phyloP scores from a whole-genome alignment of 1,140 invertebrate genomes.

The Diplogasteroides magnus region DNA sequence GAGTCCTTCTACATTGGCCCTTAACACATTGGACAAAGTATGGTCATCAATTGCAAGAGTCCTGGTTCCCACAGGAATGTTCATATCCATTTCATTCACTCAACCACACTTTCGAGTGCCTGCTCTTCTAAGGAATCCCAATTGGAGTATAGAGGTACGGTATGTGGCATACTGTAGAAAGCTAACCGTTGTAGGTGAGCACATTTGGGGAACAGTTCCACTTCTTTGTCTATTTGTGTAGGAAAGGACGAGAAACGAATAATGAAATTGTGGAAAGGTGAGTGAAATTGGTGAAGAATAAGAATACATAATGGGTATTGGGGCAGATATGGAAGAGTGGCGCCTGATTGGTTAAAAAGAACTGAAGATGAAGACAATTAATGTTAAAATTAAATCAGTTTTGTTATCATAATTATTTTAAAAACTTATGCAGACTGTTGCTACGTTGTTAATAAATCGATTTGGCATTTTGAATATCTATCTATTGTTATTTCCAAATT shows the following conservation, averaged over 20 bases:
- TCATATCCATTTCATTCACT: conserved; percentile 61
- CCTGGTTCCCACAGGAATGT: conserved; percentile 55
- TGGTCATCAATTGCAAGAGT: conserved; percentile 54
- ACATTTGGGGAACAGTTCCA: conserved; percentile 46
- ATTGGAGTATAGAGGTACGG: conserved; percentile 49
- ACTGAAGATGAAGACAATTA: no score
- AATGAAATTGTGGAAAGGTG: conserved; percentile 1
- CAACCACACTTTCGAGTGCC: conserved; percentile 61
- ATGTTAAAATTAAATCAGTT: no score
- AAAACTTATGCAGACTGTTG: no score
- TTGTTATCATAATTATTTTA: no score
- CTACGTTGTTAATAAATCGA: no score
- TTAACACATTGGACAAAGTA: conserved; percentile 51
- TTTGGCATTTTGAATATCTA: no score
- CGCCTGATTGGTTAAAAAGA: background rate
- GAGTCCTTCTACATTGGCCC: conserved; percentile 55
- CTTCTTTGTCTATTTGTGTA: conserved; percentile 59
- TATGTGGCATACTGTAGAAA: no score
- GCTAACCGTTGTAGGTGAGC: background rate
- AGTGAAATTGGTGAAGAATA: background rate
- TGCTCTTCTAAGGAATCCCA: conserved; percentile 48
- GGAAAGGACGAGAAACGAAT: conserved; percentile 38
- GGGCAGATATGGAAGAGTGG: background rate
- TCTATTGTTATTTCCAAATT: no score
- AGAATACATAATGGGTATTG: background rate